Evolutionary conservation across 1,140 invertebrate species (phyloP).

Genomic region (Colletes latitarsis): DNA sequence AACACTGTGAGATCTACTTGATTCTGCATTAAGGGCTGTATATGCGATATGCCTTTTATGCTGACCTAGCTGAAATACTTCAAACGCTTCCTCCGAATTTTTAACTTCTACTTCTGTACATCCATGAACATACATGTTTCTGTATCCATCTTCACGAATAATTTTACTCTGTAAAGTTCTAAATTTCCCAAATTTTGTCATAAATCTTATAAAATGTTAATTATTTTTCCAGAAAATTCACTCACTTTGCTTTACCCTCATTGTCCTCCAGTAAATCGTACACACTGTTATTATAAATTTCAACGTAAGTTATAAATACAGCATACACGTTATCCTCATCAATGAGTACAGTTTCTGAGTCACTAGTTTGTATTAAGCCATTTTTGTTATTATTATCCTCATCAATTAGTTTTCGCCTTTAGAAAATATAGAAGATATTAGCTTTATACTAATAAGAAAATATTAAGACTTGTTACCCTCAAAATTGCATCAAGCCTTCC

Average conservation of each 20-base stretch:
- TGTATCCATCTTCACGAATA: slow-evolving; percentile 88
- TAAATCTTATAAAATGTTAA: not conserved
- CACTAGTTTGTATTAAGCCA: slow-evolving; percentile 63
- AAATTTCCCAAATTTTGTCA: slow-evolving; percentile 21
- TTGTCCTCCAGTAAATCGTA: slow-evolving; percentile 97
- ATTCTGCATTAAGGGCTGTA: slow-evolving; percentile 94
- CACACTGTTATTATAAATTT: slow-evolving; percentile 98
- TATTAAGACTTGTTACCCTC: no score
- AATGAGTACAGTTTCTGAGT: slow-evolving; percentile 76
- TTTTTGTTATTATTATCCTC: slow-evolving; percentile 71
- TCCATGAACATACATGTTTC: slow-evolving; percentile 95
- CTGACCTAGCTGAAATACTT: slow-evolving; percentile 90
- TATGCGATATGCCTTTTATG: slow-evolving; percentile 92
- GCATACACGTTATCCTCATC: slow-evolving; percentile 92
- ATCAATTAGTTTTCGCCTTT: slow-evolving; percentile 63
- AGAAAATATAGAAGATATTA: slow-evolving; percentile 3
- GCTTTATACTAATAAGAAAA: not conserved
- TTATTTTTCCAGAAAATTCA: not conserved
- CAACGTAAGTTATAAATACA: slow-evolving; percentile 98
- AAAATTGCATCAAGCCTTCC: no score
- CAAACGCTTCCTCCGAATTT: slow-evolving; percentile 94
- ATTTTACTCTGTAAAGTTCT: slow-evolving; percentile 84
- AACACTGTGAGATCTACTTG: slow-evolving; percentile 95
- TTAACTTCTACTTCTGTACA: slow-evolving; percentile 95
- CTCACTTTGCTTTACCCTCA: slow-evolving; percentile 78